Evolutionary conservation across 1,140 invertebrate genomes (phyloP).

Genomic region (Atta colombica): DNA sequence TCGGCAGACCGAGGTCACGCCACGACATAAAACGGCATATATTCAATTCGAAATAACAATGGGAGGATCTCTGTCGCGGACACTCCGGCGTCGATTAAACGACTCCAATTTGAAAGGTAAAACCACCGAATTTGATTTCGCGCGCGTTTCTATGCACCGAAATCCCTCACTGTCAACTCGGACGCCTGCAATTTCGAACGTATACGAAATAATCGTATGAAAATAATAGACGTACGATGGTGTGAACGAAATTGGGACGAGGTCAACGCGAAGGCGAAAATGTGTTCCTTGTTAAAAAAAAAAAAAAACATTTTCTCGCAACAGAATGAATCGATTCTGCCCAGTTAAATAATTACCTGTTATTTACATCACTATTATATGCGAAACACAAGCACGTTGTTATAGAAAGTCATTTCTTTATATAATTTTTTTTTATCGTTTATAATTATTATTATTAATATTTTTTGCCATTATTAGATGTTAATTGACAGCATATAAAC

Average conservation of each 20-base stretch:
- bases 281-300: background rate
- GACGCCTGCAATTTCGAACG: background rate
- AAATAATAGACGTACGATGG: slow-evolving; percentile 48
- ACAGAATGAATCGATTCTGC: background rate
- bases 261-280: slow-evolving; percentile 34
- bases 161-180: slow-evolving; percentile 60
- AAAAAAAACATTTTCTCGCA: slow-evolving; percentile 2
- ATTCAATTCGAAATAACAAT: slow-evolving; percentile 63
- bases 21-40: slow-evolving; percentile 56
- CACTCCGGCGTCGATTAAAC: slow-evolving; percentile 59
- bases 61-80: slow-evolving; percentile 53
- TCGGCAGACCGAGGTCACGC: slow-evolving; percentile 40
- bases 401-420: background rate
- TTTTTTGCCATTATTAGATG: background rate
- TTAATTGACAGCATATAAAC: background rate
- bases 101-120: slow-evolving; percentile 59
- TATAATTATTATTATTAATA: background rate
- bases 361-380: background rate
- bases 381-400: background rate
- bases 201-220: slow-evolving; percentile 59
- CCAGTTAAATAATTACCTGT: background rate
- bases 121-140: slow-evolving; percentile 62
- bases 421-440: background rate
- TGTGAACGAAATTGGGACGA: slow-evolving; percentile 8
- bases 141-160: slow-evolving; percentile 57